A percentile compares a stretch with the other conserved stretches of the same genome.
Evolutionary conservation across 1,140 invertebrate species (phyloP).

Genomic region (Camponotus floridanus): DNA sequence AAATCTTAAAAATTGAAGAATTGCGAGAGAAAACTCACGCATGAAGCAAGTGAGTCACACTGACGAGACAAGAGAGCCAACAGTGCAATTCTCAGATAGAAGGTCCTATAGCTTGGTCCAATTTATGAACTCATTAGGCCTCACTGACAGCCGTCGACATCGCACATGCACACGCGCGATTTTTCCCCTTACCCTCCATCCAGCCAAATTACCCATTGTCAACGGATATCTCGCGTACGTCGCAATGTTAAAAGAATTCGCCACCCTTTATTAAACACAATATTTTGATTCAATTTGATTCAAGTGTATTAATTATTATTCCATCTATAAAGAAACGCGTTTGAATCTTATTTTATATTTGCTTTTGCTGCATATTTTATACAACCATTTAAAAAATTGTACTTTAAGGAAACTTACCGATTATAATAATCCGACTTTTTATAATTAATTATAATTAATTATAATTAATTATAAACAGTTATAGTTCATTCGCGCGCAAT

Average conservation of each 20-base stretch:
- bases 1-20: slow-evolving; percentile 38
- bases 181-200: slow-evolving; percentile 48
- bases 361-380: neutral
- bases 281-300: slow-evolving; percentile 23
- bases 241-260: slow-evolving; percentile 25
- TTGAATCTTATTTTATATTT: neutral
- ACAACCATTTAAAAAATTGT: neutral
- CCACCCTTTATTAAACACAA: neutral
- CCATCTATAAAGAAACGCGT: neutral
- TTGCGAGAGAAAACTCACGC: slow-evolving; percentile 64
- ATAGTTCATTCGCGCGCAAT: neutral
- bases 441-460: neutral
- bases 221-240: slow-evolving; percentile 55
- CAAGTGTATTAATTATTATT: slow-evolving; percentile 11
- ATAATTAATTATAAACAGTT: neutral
- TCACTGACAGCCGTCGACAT: slow-evolving; percentile 74
- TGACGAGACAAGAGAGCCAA: slow-evolving; percentile 71
- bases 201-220: slow-evolving; percentile 57
- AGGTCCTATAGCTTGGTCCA: slow-evolving; percentile 76
- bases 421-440: neutral
- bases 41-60: slow-evolving; percentile 77
- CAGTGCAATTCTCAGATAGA: slow-evolving; percentile 70
- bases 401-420: neutral
- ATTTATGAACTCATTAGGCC: slow-evolving; percentile 84
- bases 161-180: slow-evolving; percentile 57